These are phyloP conservation scores for Rana temporaria DNA, from an alignment of 2,113 vertebrate genomes.

Conservation along the genomic window DNA sequence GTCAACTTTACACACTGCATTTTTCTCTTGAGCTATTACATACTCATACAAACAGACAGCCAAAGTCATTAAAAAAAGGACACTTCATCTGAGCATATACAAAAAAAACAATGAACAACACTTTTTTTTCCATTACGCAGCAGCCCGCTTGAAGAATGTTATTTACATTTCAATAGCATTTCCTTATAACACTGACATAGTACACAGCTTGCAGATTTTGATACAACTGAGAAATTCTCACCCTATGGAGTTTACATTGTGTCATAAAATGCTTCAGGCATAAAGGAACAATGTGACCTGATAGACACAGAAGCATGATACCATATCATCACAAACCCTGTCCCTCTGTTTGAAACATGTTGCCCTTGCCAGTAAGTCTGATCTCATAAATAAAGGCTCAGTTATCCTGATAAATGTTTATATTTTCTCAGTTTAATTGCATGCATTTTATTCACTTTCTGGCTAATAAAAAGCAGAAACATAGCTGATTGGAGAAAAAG, in stretches of 20 bases:
- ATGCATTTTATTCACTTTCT: too few species aligned
- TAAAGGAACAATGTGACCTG: conserved; percentile 12
- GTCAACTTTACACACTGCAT: conserved; percentile 38
- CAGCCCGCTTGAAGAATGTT: neutral
- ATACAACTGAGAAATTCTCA: neutral
- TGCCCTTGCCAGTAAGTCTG: neutral
- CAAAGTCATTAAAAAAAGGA: conserved; percentile 36
- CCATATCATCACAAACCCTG: neutral
- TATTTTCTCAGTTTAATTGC: neutral
- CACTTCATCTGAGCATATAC: conserved; percentile 15
- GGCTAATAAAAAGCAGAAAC: too few species aligned
- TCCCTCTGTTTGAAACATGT: neutral
- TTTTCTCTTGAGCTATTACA: conserved; percentile 49
- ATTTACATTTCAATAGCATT: conserved; percentile 36
- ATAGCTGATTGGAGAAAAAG: too few species aligned
- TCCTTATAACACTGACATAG: conserved; percentile 22
- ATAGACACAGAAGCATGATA: neutral
- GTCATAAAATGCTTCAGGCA: conserved; percentile 23
- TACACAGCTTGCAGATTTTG: neutral
- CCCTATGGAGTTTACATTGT: neutral
- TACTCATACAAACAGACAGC: conserved; percentile 24
- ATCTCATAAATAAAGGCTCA: neutral
- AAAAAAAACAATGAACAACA: neutral
- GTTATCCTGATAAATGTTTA: neutral
- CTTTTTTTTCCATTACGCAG: neutral